Evolutionary conservation across 2,888 invertebrate genomes (phyloP).

Genomic region (Leptopilina drosophilae): DNA sequence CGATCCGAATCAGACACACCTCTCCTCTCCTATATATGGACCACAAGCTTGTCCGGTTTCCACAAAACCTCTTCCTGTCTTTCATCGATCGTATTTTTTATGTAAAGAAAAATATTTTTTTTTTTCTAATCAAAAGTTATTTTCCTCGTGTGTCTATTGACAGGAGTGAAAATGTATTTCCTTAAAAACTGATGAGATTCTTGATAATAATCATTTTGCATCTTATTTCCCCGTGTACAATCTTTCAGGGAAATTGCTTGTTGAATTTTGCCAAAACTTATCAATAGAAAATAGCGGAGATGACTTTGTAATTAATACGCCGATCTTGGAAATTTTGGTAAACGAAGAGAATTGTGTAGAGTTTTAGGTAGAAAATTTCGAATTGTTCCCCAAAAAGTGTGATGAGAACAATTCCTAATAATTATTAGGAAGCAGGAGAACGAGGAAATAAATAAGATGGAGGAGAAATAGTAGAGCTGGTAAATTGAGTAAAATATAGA

Average conservation of each 20-base stretch:
- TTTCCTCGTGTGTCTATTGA: not conserved
- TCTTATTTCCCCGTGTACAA: slow-evolving; percentile 15
- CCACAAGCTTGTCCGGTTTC: slow-evolving; percentile 18
- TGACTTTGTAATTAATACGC: slow-evolving; percentile 37
- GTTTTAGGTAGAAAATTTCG: too few species aligned
- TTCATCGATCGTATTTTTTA: slow-evolving; percentile 4
- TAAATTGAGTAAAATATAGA: too few species aligned
- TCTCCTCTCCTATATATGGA: not conserved
- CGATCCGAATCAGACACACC: slow-evolving; percentile 16
- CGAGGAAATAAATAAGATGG: too few species aligned
- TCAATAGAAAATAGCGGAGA: slow-evolving; percentile 6
- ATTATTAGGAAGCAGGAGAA: too few species aligned
- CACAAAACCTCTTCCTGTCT: not conserved
- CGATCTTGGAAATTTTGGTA: slow-evolving; percentile 4
- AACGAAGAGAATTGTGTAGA: not conserved
- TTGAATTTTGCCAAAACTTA: slow-evolving; percentile 7
- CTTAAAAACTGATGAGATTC: not conserved
- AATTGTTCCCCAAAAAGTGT: too few species aligned
- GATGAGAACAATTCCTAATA: too few species aligned
- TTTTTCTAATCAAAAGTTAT: slow-evolving; percentile 30
- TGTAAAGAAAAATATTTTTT: not conserved
- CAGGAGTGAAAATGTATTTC: not conserved
- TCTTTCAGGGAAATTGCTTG: slow-evolving; percentile 26
- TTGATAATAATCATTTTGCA: slow-evolving; percentile 9
- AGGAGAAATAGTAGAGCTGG: too few species aligned